Evolutionary conservation across 2,888 invertebrate genomes (phyloP).

Genomic region (Xestoiulus laeticollis): DNA sequence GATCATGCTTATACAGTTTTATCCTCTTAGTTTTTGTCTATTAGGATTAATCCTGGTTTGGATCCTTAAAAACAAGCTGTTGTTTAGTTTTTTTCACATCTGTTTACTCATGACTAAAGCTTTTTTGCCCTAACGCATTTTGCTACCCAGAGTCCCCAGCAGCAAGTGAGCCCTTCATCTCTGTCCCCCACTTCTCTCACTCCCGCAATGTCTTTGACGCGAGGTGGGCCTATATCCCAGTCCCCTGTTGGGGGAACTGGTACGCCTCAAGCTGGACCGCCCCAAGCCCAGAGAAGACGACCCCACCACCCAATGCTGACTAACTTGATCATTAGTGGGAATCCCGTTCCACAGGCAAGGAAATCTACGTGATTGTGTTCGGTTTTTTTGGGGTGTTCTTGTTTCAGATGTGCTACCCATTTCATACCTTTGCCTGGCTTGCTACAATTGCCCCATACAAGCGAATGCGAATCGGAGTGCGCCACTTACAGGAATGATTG

Average conservation of each 20-base stretch:
- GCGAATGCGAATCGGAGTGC: background rate
- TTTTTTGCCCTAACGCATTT: constrained; percentile 42
- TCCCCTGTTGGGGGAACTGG: constrained; percentile 59
- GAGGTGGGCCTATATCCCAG: constrained; percentile 42
- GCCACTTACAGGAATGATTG: background rate
- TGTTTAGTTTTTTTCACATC: background rate
- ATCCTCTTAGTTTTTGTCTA: constrained; percentile 30
- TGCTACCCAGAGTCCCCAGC: constrained; percentile 69
- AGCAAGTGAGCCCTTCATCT: constrained; percentile 76
- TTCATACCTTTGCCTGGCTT: constrained; percentile 22
- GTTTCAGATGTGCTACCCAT: constrained; percentile 6
- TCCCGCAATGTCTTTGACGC: constrained; percentile 59
- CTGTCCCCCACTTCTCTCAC: constrained; percentile 75
- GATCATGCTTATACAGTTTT: background rate
- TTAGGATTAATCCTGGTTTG: constrained; percentile 38
- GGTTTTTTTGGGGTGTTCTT: background rate
- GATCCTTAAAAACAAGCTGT: constrained; percentile 32
- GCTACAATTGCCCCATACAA: background rate
- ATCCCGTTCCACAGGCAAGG: constrained; percentile 56
- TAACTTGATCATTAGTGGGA: constrained; percentile 58
- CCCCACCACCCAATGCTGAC: constrained; percentile 58
- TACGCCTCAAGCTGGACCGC: constrained; percentile 58
- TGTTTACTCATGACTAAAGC: constrained; percentile 20
- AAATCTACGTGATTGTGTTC: constrained; percentile 36
- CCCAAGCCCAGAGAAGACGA: constrained; percentile 58